Percentiles rank a stretch among this genome's conserved stretches.
These are phyloP conservation scores for Elachura formosa DNA, from an alignment of 2,113 vertebrate species.

Conservation along the genomic window DNA sequence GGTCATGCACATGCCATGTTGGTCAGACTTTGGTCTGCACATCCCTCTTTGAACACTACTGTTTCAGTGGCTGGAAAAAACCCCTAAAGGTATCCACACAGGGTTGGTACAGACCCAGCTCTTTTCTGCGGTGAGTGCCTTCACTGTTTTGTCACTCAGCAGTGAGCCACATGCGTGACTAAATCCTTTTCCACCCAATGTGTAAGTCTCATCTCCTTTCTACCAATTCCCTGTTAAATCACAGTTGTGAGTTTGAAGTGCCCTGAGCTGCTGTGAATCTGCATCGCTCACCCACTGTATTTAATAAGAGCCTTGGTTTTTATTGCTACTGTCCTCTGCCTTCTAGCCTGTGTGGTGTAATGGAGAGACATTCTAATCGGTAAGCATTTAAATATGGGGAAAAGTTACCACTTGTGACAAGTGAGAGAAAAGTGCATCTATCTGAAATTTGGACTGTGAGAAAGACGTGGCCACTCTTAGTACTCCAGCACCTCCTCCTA, in stretches of 20 bases:
- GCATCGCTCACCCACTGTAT: background rate
- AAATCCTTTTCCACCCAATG: background rate
- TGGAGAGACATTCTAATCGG: background rate
- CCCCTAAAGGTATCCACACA: rapidly evolving
- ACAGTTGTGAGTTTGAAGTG: background rate
- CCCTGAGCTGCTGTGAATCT: background rate
- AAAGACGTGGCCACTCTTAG: background rate
- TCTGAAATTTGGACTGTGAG: background rate
- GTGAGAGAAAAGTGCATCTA: background rate
- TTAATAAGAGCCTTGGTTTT: background rate
- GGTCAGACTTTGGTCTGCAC: background rate
- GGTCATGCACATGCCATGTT: rapidly evolving
- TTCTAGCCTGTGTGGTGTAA: background rate
- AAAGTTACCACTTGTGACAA: background rate
- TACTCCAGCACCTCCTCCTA: background rate
- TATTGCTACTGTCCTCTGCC: background rate
- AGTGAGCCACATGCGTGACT: background rate
- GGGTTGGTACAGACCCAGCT: background rate
- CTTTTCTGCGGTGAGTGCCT: background rate
- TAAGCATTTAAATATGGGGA: background rate
- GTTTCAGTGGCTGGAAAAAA: background rate
- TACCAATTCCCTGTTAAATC: background rate
- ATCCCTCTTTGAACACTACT: background rate
- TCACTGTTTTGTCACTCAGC: background rate
- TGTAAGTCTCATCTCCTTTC: background rate